phyloP scores from a whole-genome alignment of 2,888 invertebrate species.

The Deroplatys truncata region DNA sequence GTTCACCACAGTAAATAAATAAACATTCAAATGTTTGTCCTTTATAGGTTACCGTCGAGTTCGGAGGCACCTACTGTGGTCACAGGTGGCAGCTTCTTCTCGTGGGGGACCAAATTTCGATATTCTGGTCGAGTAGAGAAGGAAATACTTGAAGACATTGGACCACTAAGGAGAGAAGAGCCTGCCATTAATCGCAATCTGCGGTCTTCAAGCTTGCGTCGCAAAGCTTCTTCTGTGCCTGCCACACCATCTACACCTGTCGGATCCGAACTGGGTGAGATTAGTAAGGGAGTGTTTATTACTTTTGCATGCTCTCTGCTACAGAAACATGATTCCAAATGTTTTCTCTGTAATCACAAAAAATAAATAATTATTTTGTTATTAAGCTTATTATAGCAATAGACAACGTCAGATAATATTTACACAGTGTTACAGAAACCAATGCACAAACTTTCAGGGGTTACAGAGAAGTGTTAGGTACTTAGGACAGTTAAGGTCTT shows the following conservation, averaged over 20 bases:
- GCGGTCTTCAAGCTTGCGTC: slow-evolving; percentile 52
- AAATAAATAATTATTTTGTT: too few species aligned
- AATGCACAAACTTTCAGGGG: too few species aligned
- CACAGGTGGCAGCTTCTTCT: slow-evolving; percentile 87
- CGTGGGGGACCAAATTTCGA: slow-evolving; percentile 91
- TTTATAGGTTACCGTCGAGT: slow-evolving; percentile 73
- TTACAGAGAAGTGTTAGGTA: too few species aligned
- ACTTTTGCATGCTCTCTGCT: not conserved
- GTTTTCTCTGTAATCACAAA: too few species aligned
- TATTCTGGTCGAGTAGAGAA: slow-evolving; percentile 87
- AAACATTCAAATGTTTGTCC: not conserved
- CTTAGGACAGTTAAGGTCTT: too few species aligned
- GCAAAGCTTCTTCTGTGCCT: slow-evolving; percentile 83
- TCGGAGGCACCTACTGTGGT: slow-evolving; percentile 79
- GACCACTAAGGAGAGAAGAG: slow-evolving; percentile 49
- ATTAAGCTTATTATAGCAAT: too few species aligned
- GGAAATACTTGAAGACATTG: slow-evolving; percentile 82
- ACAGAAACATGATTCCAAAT: not conserved
- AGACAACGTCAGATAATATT: too few species aligned
- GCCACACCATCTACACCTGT: slow-evolving; percentile 83
- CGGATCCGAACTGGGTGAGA: slow-evolving; percentile 62
- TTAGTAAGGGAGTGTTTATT: slow-evolving; percentile 26
- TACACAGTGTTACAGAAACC: too few species aligned
- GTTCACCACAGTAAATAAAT: too few species aligned
- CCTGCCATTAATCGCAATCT: slow-evolving; percentile 46